Conservation (phyloP, 1,140 invertebrate genomes). For the Zaprionus nigranus region DNA sequence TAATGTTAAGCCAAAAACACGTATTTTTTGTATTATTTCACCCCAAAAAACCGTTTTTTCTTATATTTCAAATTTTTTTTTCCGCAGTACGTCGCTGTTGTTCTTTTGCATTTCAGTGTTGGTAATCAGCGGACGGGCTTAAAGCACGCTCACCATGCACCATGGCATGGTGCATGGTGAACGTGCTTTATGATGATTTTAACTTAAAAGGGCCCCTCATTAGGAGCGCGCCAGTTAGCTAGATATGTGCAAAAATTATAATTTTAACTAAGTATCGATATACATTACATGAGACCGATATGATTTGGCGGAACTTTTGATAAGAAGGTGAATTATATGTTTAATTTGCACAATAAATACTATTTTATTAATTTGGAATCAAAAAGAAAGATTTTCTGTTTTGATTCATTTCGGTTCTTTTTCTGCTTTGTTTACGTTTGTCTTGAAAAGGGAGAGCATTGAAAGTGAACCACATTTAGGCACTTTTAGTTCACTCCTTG, state of each 20-base stretch:
- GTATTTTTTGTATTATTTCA: too few species aligned
- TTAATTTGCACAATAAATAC: background rate
- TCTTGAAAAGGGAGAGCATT: background rate
- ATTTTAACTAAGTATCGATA: background rate
- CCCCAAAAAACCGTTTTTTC: too few species aligned
- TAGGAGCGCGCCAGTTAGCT: background rate
- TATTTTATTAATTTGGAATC: background rate
- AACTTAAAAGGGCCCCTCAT: background rate
- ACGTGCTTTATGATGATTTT: too few species aligned
- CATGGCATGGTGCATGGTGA: too few species aligned
- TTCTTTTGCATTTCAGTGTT: too few species aligned
- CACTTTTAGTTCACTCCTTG: background rate
- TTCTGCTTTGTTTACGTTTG: background rate
- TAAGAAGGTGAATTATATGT: background rate
- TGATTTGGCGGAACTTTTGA: background rate
- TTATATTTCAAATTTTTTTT: too few species aligned
- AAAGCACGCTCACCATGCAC: too few species aligned
- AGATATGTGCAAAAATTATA: slow-evolving; percentile 6
- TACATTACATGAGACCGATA: background rate
- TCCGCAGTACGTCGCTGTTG: too few species aligned
- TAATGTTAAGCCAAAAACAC: too few species aligned
- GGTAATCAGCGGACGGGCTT: too few species aligned
- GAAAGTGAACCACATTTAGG: background rate
- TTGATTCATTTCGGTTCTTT: background rate
- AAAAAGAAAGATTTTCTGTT: background rate